Evolutionary conservation across 2,888 invertebrate genomes (phyloP).

Genomic region (Carterocephalus palaemon): DNA sequence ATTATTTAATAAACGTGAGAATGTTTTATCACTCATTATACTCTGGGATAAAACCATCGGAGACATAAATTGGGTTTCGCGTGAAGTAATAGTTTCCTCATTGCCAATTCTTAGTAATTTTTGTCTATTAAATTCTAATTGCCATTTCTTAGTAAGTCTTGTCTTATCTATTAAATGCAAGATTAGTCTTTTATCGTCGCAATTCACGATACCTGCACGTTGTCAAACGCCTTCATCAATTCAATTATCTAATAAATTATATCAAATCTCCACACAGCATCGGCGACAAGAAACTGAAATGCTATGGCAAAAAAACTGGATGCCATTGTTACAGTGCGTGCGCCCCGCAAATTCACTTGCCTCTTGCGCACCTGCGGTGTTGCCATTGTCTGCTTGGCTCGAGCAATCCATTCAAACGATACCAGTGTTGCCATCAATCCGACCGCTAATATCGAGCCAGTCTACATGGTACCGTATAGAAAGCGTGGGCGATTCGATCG

Average conservation of each 20-base stretch:
- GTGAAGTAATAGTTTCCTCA: too few species aligned
- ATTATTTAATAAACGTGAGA: too few species aligned
- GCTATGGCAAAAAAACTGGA: slow-evolving; percentile 14
- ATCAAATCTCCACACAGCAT: slow-evolving; percentile 4
- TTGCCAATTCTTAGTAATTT: too few species aligned
- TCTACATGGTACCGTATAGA: slow-evolving; percentile 52
- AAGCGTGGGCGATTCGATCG: slow-evolving; percentile 72
- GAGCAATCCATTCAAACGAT: slow-evolving; percentile 17
- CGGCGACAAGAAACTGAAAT: slow-evolving; percentile 13
- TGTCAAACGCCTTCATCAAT: slow-evolving; percentile 6
- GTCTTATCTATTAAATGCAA: slow-evolving; percentile 3
- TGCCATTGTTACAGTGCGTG: slow-evolving; percentile 19
- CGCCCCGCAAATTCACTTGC: slow-evolving; percentile 22
- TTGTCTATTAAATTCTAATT: too few species aligned
- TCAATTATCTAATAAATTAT: slow-evolving; percentile 21
- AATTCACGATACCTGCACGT: too few species aligned
- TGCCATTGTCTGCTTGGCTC: slow-evolving; percentile 21
- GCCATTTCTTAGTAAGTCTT: neutral
- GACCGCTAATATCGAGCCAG: slow-evolving; percentile 16
- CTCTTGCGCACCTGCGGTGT: slow-evolving; percentile 21
- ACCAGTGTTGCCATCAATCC: slow-evolving; percentile 14
- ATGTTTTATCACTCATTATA: too few species aligned
- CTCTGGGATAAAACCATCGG: too few species aligned
- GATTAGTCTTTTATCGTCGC: neutral
- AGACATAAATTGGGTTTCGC: too few species aligned